Evolutionary conservation across 2,888 invertebrate species (phyloP), one percentile per base, ranked within the genome.

Genomic region (Rhogogaster chlorosoma): DNA sequence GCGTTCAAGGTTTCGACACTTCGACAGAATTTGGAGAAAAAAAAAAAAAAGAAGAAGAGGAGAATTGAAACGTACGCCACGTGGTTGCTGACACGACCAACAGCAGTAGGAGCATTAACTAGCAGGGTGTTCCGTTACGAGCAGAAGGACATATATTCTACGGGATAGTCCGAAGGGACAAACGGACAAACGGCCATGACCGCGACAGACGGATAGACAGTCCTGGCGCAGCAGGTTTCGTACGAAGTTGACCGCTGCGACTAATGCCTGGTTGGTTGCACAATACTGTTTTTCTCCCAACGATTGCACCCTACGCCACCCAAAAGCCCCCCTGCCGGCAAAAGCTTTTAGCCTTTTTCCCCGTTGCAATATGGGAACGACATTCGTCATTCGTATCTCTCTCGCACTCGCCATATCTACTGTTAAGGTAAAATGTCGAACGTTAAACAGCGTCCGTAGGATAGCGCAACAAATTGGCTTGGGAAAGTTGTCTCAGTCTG

Each of bases 291-390:
- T 64, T 83, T 32, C 45, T 45, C 42, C 70, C 64, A 29, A 9
- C 61, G 42, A 42, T 61, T 61, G 86, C 84, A 85, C 85, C 85
- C 80, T 86, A 86, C 88, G 85, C 87, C 86, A 88, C 88, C 84
- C 85, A 86, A 88, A 86, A 71, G 88, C 87, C 87, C 89, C 87
- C 92, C 91, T 88, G 91, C 90, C 86, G 91, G 88, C 89, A 89
- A 89, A 90, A 90, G 87, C 91, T 91, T 91, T 92, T 89, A 91
- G 89, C 85, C 87, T 86, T 87, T 84, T 87, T 73, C 89, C 84
- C 88, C 88, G 86, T 86, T 80, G 73, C 85, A 73, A 67, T 75
- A 82, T 75, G 83, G 70, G 80, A 84, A 57, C 53, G 84, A 84
- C 84, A 84, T 84, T 84, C 84, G 80, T 84, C 84, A 84, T 84